phyloP scores from a whole-genome alignment of 64 coral and sea anemone genomes.

The Platygyra sinensis region DNA sequence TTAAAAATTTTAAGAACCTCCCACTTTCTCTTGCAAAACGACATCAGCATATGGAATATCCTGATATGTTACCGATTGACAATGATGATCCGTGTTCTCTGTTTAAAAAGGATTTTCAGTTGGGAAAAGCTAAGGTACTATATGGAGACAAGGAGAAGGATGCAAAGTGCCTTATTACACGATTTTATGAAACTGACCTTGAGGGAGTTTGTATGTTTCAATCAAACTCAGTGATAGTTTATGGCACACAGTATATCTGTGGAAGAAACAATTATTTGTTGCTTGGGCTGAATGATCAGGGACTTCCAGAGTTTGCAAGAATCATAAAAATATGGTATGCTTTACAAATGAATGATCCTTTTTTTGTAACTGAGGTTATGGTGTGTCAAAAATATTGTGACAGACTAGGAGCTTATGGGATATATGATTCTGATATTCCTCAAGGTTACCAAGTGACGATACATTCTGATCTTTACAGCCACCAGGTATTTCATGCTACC shows the following conservation, averaged over 20 bases:
- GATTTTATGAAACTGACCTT: neutral
- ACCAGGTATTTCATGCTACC: slow-evolving; percentile 12
- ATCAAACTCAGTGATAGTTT: neutral
- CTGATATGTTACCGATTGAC: neutral
- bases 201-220: neutral
- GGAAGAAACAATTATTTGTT: neutral
- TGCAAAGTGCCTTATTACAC: neutral
- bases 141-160: neutral
- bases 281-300: neutral
- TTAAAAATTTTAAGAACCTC: slow-evolving; percentile 30
- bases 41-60: slow-evolving; percentile 8
- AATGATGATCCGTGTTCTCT: neutral
- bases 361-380: slow-evolving; percentile 13
- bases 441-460: neutral
- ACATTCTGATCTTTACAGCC: slow-evolving; percentile 16
- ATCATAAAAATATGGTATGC: slow-evolving; percentile 5
- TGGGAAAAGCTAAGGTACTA: neutral
- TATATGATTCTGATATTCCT: neutral
- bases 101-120: neutral
- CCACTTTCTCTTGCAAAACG: neutral
- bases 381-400: neutral
- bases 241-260: slow-evolving; percentile 6
- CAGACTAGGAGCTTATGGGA: neutral
- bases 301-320: slow-evolving; percentile 9
- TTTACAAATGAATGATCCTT: neutral